Percentiles rank a stretch among this genome's conserved stretches.
These are phyloP conservation scores for Tiaroga cobitis DNA, from an alignment of 2,797 vertebrate genomes.

Conservation along the genomic window DNA sequence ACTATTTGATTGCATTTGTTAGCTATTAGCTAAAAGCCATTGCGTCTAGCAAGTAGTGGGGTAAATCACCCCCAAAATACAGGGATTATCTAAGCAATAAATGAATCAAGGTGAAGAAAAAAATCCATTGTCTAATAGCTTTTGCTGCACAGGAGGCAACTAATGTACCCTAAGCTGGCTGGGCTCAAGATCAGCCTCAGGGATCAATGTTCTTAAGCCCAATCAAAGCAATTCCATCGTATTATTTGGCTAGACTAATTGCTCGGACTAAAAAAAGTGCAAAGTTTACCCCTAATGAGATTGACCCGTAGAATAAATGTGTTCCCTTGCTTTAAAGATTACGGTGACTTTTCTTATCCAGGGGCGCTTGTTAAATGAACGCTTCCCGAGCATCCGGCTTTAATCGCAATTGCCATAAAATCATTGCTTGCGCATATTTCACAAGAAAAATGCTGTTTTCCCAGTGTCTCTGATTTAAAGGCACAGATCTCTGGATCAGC, in stretches of 20 bases:
- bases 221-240: slow-evolving; percentile 56
- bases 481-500: neutral
- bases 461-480: neutral
- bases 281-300: slow-evolving; percentile 51
- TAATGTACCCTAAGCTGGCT: slow-evolving; percentile 63
- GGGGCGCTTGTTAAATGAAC: slow-evolving; percentile 20
- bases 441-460: slow-evolving; percentile 11
- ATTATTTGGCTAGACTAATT: slow-evolving; percentile 59
- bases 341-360: slow-evolving; percentile 11
- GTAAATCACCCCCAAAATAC: slow-evolving; percentile 50
- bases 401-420: slow-evolving; percentile 23
- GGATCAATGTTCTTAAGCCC: slow-evolving; percentile 56
- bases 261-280: slow-evolving; percentile 49
- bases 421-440: slow-evolving; percentile 32
- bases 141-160: slow-evolving; percentile 58
- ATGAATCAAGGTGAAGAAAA: slow-evolving; percentile 64
- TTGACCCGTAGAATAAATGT: slow-evolving; percentile 50
- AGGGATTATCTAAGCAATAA: slow-evolving; percentile 59
- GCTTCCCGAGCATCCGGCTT: slow-evolving; percentile 17
- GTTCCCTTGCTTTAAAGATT: slow-evolving; percentile 44
- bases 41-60: slow-evolving; percentile 23
- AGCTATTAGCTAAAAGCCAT: slow-evolving; percentile 48
- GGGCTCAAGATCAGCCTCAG: slow-evolving; percentile 57
- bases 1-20: slow-evolving; percentile 52
- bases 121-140: slow-evolving; percentile 65